Base-by-base conservation (phyloP, 2,113 vertebrate genomes). In the Bufo bufo region DNA sequence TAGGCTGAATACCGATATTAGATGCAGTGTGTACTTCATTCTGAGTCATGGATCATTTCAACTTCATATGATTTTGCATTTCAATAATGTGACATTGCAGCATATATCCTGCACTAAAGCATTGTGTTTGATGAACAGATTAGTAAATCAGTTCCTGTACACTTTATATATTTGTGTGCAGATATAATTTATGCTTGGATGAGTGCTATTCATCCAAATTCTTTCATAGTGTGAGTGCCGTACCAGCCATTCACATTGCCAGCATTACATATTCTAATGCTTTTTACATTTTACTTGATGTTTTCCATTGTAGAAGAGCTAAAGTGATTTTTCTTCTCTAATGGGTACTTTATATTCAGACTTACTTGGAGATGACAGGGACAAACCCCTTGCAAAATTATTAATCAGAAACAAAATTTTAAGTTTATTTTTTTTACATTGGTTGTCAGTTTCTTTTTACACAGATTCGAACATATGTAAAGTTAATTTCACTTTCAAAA, bases 41-140 rank as follows among this genome's bases (percentile, higher is more conserved):
- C 45, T 75, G 23, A 61, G 80, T 17, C 43, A 82, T 82, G 59
- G 58, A 82, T 65, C 80, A 47, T 82, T 49, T 65, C 43, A 11
- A 47, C 19, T 65, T 14, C 59, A 47, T 65, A 82, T 47, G 47
- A 63, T 82, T 61, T 61, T 80, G 7, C 16, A 72, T 80, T 82
- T 63, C 58, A 82, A 61, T 63, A 45, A 82, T 61, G 9, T 82
- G 16, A 61, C 56, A 47, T 47, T 63, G 58, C 17, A 63, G 59
- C 59, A 63, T 17, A 65, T 65, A 82, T 82, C 19, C 19, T 20
- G 17, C 17, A 49, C 59, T 49, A 82, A 12, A 65, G 45, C 3
- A 82, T 82, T 65, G 58, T 65, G 45, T 65, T 52, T 82, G 80
- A 82, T 19, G 17, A 82, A 20, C 80, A 82, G 79, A 61, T 82